Base-by-base conservation (phyloP, 1,140 invertebrate species). In the Rhizoglyphus robini region DNA sequence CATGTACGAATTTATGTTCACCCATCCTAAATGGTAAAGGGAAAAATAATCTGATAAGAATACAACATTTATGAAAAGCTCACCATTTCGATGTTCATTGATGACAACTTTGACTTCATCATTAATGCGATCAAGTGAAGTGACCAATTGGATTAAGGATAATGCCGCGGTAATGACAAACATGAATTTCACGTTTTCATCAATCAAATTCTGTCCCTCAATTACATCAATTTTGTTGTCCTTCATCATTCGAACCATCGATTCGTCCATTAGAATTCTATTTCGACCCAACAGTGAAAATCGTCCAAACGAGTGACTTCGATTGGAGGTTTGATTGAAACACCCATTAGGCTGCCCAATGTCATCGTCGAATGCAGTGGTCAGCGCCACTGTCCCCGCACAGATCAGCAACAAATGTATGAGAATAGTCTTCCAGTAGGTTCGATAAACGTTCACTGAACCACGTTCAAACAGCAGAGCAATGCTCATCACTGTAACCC, bases 81-180 rank as follows among this genome's bases (percentile, higher is more conserved):
- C 15, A 60, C 58, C 58, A 60, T 60, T 60, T 34, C 58, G 58
- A 46, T 60, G 58, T 23, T 60, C 58, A 60, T 60, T 60, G 36
- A 15, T 29, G n/a, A 32, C 58, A 34, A 60, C 58, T n/a, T 11
- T 60, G 13, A 60, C 27, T 27, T 60, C 58, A 27, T 60, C 58
- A 15, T 60, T 60, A 15, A 60, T 4, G 15, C 15, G 27, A 34
- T 29, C 11, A 20, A 32, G 27, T 2, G 58, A 60, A 32, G 27
- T 29, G 15, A 32, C 3, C n/a, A 60, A n/a, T 2, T 60, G 58
- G 1, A 29, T 34, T 1, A 60, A 3, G 32, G 58, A 27, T 27
- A 60, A n/a, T 3, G 11, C 15, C 1, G 13, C 27, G 2, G 30
- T 60, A 2, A 29, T 60, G 8, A 60, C 15, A 60, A 60, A 60